A percentile compares a stretch with the other conserved stretches of the same genome.
Conservation (phyloP, 2,888 invertebrate genomes). For the Onchidella celtica region DNA sequence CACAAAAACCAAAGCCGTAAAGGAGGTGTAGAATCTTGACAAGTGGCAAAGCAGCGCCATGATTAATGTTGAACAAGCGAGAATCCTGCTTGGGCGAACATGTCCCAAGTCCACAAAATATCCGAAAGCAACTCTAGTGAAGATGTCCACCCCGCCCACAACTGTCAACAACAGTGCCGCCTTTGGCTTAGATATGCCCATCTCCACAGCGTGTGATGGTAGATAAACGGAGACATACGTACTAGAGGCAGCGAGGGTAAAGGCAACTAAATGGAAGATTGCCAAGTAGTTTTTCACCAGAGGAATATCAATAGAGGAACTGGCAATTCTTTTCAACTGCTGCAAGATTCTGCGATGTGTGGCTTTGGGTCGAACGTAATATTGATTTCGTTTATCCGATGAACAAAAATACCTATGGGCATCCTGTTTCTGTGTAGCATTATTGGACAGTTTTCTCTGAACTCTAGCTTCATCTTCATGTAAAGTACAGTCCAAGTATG, state of each 20-base stretch:
- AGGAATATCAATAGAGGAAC: not conserved
- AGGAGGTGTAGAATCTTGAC: not conserved
- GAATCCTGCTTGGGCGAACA: not conserved
- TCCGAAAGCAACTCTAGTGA: slow-evolving; percentile 16
- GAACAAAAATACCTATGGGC: too few species aligned
- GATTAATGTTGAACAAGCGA: not conserved
- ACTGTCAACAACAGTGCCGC: slow-evolving; percentile 23
- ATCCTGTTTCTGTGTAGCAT: too few species aligned
- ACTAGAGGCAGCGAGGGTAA: not conserved
- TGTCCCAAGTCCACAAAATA: slow-evolving; percentile 29
- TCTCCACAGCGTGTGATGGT: slow-evolving; percentile 12
- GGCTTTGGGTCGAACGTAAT: too few species aligned
- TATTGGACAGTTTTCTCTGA: too few species aligned
- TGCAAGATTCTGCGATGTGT: too few species aligned
- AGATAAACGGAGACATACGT: not conserved
- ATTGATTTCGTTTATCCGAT: too few species aligned
- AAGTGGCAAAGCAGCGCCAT: slow-evolving; percentile 25
- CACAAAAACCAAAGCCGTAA: slow-evolving; percentile 9
- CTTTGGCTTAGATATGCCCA: not conserved
- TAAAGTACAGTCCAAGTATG: too few species aligned
- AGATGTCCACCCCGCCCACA: slow-evolving; percentile 15
- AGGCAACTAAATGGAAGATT: not conserved
- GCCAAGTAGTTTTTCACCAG: slow-evolving; percentile 11
- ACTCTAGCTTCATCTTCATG: too few species aligned
- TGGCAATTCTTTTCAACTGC: too few species aligned